Conservation (phyloP, 2,888 invertebrate species). For the Hypselothyrea guttata region DNA sequence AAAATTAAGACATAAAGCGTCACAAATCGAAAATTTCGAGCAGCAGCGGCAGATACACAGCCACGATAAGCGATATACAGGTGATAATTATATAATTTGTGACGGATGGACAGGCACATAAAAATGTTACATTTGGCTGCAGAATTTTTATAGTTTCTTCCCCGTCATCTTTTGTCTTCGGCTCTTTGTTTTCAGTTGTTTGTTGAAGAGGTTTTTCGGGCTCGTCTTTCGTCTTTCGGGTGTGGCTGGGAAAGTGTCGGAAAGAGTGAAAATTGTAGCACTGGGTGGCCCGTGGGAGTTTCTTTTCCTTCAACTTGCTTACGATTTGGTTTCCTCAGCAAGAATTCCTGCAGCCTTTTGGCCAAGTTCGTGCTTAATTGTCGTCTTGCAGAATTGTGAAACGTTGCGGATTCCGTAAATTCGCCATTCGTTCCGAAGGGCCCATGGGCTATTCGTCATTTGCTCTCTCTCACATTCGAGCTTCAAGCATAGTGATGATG, state of each 20-base stretch:
- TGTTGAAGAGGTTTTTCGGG: slow-evolving; percentile 24
- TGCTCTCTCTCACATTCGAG: slow-evolving; percentile 55
- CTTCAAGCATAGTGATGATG: slow-evolving; percentile 19
- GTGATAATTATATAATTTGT: slow-evolving; percentile 81
- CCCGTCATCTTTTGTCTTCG: slow-evolving; percentile 53
- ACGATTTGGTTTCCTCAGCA: neutral
- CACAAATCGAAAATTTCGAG: slow-evolving; percentile 80
- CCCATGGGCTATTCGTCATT: slow-evolving; percentile 79
- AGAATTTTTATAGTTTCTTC: slow-evolving; percentile 69
- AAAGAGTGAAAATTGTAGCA: slow-evolving; percentile 71
- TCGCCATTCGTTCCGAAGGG: slow-evolving; percentile 68
- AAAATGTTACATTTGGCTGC: slow-evolving; percentile 71
- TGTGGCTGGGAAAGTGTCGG: slow-evolving; percentile 69
- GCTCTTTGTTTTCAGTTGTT: slow-evolving; percentile 39
- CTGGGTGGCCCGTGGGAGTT: slow-evolving; percentile 76
- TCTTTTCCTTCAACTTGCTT: slow-evolving; percentile 8
- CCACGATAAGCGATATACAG: slow-evolving; percentile 78
- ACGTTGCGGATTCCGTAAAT: slow-evolving; percentile 73
- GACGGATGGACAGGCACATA: slow-evolving; percentile 79
- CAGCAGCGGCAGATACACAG: slow-evolving; percentile 70
- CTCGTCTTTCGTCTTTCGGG: slow-evolving; percentile 38
- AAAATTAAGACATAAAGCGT: slow-evolving; percentile 80
- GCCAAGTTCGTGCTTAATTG: slow-evolving; percentile 78
- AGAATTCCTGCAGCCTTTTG: slow-evolving; percentile 31
- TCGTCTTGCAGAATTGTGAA: slow-evolving; percentile 76